These are phyloP conservation scores for Epirrhoe alternata DNA, from an alignment of 2,888 invertebrate genomes.

Conservation along the genomic window DNA sequence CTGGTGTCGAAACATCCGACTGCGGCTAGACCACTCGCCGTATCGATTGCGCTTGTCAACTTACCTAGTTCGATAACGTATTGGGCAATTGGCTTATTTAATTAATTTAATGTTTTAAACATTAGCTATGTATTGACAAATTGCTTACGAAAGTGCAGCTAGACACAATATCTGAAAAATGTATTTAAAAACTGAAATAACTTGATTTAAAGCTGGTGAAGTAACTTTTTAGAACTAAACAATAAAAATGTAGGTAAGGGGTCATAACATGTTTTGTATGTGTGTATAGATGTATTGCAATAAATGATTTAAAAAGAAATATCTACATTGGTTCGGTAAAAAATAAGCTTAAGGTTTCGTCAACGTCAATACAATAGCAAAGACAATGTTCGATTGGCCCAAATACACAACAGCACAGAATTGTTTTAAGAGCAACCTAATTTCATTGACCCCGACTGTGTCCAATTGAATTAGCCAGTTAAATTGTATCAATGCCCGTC, in stretches of 20 bases:
- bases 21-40: slow-evolving; percentile 67
- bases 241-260: too few species aligned
- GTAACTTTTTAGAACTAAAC: too few species aligned
- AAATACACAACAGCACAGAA: slow-evolving; percentile 58
- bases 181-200: too few species aligned
- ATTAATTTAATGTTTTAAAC: slow-evolving; percentile 42
- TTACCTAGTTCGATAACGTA: slow-evolving; percentile 71
- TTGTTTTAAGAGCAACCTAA: slow-evolving; percentile 69
- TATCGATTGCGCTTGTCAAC: slow-evolving; percentile 72
- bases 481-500: slow-evolving; percentile 80
- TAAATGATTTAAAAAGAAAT: too few species aligned
- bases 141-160: slow-evolving; percentile 22
- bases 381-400: slow-evolving; percentile 49
- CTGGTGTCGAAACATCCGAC: slow-evolving; percentile 76
- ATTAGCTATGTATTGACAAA: slow-evolving; percentile 21
- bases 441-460: slow-evolving; percentile 76
- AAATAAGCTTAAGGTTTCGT: too few species aligned
- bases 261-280: too few species aligned
- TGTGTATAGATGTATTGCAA: too few species aligned
- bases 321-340: too few species aligned
- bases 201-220: too few species aligned
- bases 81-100: slow-evolving; percentile 67
- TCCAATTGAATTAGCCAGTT: slow-evolving; percentile 80
- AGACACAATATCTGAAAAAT: background rate
- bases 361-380: slow-evolving; percentile 7